Evolutionary conservation across 1,140 invertebrate genomes (phyloP).

Genomic region (Drosophila murphyi): DNA sequence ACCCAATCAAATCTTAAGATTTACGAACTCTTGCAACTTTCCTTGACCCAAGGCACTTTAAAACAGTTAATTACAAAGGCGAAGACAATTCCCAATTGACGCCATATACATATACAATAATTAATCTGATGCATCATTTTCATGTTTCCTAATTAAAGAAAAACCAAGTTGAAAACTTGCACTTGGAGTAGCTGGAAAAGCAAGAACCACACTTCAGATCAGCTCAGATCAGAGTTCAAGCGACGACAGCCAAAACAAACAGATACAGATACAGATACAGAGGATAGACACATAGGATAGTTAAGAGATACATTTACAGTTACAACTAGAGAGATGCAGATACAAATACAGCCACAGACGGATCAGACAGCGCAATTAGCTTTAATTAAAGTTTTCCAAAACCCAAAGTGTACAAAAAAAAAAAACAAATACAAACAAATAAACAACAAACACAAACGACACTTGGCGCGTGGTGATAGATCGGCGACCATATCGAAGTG

Average conservation of each 20-base stretch:
- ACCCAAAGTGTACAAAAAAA: constrained; percentile 65
- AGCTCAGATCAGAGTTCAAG: constrained; percentile 55
- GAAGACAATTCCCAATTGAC: constrained; percentile 22
- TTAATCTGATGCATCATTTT: constrained; percentile 54
- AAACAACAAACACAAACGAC: constrained; percentile 29
- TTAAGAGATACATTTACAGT: neutral
- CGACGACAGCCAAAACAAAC: constrained; percentile 55
- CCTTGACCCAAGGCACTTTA: constrained; percentile 61
- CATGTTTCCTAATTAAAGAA: constrained; percentile 67
- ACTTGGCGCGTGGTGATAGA: constrained; percentile 79
- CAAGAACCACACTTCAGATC: constrained; percentile 17
- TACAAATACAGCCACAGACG: constrained; percentile 15
- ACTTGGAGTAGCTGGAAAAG: constrained; percentile 16
- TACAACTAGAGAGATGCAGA: constrained; percentile 14
- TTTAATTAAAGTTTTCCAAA: constrained; percentile 79
- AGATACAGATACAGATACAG: constrained; percentile 14
- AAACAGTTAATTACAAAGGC: constrained; percentile 4
- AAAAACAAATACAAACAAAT: neutral
- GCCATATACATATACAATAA: constrained; percentile 9
- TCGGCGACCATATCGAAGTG: constrained; percentile 24
- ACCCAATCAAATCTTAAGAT: constrained; percentile 25
- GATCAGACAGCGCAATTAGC: constrained; percentile 67
- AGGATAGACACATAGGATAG: constrained; percentile 2
- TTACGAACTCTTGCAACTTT: constrained; percentile 61
- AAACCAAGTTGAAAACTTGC: constrained; percentile 20